Base-by-base conservation (phyloP, 92 coral and sea anemone genomes). In the Zoanthus solanderi region DNA sequence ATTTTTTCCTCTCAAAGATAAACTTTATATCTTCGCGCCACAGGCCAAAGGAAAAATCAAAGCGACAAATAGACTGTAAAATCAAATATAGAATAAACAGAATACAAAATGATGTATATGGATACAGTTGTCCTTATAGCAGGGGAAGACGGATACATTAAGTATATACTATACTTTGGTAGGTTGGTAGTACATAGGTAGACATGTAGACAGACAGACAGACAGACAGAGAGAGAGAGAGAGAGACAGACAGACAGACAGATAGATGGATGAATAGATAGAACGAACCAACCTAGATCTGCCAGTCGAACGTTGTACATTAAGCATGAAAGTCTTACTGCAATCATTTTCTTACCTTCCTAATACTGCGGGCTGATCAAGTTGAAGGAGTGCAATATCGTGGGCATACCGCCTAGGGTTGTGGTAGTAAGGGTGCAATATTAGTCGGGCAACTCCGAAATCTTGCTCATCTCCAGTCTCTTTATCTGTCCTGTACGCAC, bases 351-450 rank as follows among this genome's bases (percentile, higher is more conserved):
- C 72, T 13, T 79, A 79, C 84, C 84, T 79, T 28, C 65, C 65
- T 54, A 79, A 18, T 10, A 60, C 31, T 16, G 72, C 84, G 32
- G 84, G 84, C n/a, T 71, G 72, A 44, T 58, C 84, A 8, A 79
- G 72, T 42, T 79, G 84, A 28, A 79, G 45, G n/a, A 79, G 72
- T 58, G 84, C 84, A 79, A 79, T 79, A 79, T 79, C 84, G 72
- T 79, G 72, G 34, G 84, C 72, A 79, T 79, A 79, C 42, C 84
- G 72, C 42, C 84, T 79, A 42, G 84, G 84, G 72, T 16, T 61
- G 84, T 79, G 71, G 84, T 79, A 79, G 32, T 79, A 61, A 8
- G 84, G 72, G 31, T 79, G 84, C 84, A 79, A 58, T 79, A 79
- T 61, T 72, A 79, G 84, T 29, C 71, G 56, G 72, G 84, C 84